Percentiles rank a stretch among this genome's conserved stretches.
Conservation (phyloP, 2,113 vertebrate species). For the Geococcyx californianus region DNA sequence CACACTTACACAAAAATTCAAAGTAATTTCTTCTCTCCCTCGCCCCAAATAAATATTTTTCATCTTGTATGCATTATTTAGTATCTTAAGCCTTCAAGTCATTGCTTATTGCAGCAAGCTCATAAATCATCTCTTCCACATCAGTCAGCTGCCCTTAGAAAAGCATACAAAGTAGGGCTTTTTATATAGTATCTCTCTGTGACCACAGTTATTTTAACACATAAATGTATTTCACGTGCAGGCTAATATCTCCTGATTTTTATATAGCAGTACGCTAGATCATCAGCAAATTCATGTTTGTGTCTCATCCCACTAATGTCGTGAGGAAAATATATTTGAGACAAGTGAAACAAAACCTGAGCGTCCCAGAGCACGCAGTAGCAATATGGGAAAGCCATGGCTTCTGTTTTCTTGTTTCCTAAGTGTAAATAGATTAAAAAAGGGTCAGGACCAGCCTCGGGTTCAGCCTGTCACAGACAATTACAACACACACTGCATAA, state of each 20-base stretch:
- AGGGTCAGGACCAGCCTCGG: conserved; percentile 26
- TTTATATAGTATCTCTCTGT: neutral
- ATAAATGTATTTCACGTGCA: neutral
- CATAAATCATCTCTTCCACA: conserved; percentile 9
- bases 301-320: neutral
- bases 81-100: neutral
- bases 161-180: neutral
- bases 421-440: neutral
- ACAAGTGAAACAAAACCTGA: neutral
- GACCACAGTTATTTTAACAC: neutral
- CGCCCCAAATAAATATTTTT: neutral
- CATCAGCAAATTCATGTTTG: neutral
- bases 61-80: conserved; percentile 17
- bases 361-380: neutral
- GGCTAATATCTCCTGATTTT: neutral
- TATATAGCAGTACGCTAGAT: neutral
- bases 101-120: neutral
- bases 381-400: neutral
- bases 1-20: neutral
- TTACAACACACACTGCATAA: neutral
- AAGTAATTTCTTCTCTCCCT: neutral
- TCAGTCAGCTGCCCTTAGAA: neutral
- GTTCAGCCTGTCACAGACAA: conserved; percentile 30
- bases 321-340: neutral
- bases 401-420: neutral